Conservation (phyloP, 2,888 invertebrate genomes). For the Meliscaeva auricollis region DNA sequence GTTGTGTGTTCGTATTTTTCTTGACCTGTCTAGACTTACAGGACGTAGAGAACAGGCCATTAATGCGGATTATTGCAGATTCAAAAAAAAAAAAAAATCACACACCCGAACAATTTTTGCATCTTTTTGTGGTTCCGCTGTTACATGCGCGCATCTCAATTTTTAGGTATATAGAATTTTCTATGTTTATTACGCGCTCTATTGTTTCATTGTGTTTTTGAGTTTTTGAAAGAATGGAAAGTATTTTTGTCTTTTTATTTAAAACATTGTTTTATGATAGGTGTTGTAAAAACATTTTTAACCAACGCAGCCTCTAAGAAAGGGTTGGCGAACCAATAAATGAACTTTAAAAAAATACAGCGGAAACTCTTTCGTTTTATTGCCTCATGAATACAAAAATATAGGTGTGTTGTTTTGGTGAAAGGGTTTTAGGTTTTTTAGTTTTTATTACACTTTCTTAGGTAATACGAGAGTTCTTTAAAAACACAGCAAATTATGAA, state of each 20-base stretch:
- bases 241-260: slow-evolving; percentile 29
- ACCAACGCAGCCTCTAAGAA: slow-evolving; percentile 47
- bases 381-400: background rate
- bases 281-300: slow-evolving; percentile 49
- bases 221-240: slow-evolving; percentile 45
- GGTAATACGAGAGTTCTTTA: slow-evolving; percentile 37
- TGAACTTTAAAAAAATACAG: slow-evolving; percentile 6
- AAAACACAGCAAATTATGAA: background rate
- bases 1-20: slow-evolving; percentile 40
- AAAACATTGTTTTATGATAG: slow-evolving; percentile 36
- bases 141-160: slow-evolving; percentile 29
- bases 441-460: slow-evolving; percentile 55
- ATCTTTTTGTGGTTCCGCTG: slow-evolving; percentile 68
- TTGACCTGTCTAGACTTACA: slow-evolving; percentile 68
- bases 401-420: slow-evolving; percentile 26
- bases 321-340: slow-evolving; percentile 58
- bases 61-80: slow-evolving; percentile 69
- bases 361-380: slow-evolving; percentile 62
- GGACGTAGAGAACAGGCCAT: slow-evolving; percentile 17
- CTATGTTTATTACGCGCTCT: slow-evolving; percentile 6
- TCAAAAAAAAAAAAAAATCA: slow-evolving; percentile 45
- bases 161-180: slow-evolving; percentile 45
- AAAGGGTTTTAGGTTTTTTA: slow-evolving; percentile 34
- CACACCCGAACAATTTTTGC: slow-evolving; percentile 25
- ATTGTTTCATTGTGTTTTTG: slow-evolving; percentile 39